Percentiles rank a stretch among this genome's conserved stretches.
phyloP scores from a whole-genome alignment of 2,888 invertebrate species.

The Carabus problematicus region DNA sequence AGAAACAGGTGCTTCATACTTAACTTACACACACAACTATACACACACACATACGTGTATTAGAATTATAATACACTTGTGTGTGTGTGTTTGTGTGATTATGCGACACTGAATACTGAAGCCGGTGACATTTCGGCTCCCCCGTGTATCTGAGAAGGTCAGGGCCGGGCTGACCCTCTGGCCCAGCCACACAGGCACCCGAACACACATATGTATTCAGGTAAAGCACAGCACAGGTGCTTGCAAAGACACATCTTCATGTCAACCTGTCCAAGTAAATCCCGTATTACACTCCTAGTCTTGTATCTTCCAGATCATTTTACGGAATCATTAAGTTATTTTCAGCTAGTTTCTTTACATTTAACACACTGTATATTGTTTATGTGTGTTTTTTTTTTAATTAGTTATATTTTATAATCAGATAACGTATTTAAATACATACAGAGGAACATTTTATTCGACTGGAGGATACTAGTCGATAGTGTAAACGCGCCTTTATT shows the following conservation, averaged over 20 bases:
- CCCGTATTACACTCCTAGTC: no score
- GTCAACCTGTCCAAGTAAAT: no score
- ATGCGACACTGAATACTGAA: not conserved
- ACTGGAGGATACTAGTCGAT: not conserved
- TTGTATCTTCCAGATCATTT: no score
- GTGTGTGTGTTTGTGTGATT: slow-evolving; percentile 7
- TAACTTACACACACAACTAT: slow-evolving; percentile 1
- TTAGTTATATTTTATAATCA: no score
- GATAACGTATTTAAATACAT: no score
- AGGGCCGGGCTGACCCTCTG: slow-evolving; percentile 33
- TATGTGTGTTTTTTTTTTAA: no score
- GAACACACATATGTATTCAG: not conserved
- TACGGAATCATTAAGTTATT: no score
- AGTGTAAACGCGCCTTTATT: slow-evolving; percentile 2
- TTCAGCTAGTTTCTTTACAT: no score
- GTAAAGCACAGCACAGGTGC: not conserved
- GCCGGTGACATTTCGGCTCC: slow-evolving; percentile 11
- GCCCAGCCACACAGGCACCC: slow-evolving; percentile 29
- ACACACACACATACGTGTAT: not conserved
- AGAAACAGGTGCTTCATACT: slow-evolving; percentile 23
- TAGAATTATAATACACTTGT: slow-evolving; percentile 2
- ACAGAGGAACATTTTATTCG: no score
- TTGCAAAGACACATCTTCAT: no score
- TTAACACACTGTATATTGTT: no score
- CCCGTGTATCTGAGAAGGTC: slow-evolving; percentile 18